phyloP scores from a whole-genome alignment of 23 tunicate species.

The Halocynthia aurantium region DNA sequence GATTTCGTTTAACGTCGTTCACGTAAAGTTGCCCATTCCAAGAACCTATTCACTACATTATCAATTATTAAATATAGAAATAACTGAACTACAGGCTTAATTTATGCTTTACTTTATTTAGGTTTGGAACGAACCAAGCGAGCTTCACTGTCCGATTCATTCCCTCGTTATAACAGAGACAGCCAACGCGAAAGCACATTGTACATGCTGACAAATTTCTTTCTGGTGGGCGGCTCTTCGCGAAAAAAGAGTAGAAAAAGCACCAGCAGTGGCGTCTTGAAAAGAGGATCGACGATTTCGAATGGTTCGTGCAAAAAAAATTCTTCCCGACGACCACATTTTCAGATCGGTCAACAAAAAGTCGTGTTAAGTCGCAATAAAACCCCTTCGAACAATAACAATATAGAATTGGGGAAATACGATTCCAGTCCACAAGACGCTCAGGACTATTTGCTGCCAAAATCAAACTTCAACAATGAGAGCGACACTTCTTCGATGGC shows the following conservation, averaged over 20 bases:
- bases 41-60: no score
- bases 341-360: constrained; percentile 8
- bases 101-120: constrained; percentile 8
- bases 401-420: no score
- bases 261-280: constrained; percentile 8
- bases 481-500: no score
- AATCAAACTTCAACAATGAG: no score
- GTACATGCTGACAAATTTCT: constrained; percentile 34
- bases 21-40: no score
- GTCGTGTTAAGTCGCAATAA: not conserved
- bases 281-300: constrained; percentile 6
- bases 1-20: no score
- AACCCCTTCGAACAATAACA: no score
- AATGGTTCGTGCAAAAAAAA: constrained; percentile 2
- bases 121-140: constrained; percentile 75
- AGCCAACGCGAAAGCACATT: constrained; percentile 52
- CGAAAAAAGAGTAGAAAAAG: constrained; percentile 26
- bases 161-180: constrained; percentile 45
- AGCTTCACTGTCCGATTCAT: constrained; percentile 76
- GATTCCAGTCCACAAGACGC: no score
- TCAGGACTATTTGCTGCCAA: no score
- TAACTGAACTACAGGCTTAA: not conserved
- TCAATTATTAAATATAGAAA: no score
- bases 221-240: constrained; percentile 13
- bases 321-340: constrained; percentile 5